Evolutionary conservation across 2,113 vertebrate genomes (phyloP).

Genomic region (Gavialis gangeticus): DNA sequence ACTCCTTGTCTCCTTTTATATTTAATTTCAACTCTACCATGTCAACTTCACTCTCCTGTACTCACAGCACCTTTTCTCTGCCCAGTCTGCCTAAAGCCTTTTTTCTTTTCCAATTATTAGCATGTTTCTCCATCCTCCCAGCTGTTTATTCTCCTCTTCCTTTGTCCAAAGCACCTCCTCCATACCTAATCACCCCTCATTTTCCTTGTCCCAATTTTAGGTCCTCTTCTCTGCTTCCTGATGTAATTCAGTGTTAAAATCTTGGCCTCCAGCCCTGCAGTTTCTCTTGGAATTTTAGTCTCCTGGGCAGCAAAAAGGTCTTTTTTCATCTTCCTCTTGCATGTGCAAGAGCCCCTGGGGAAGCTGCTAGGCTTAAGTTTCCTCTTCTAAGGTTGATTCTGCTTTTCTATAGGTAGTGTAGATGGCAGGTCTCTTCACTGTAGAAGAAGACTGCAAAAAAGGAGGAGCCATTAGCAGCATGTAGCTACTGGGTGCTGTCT

Average conservation of each 20-base stretch:
- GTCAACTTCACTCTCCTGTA: neutral
- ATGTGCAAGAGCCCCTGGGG: neutral
- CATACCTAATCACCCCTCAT: neutral
- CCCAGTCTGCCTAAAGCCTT: neutral
- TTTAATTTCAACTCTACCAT: neutral
- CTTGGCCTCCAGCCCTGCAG: neutral
- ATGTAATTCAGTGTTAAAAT: neutral
- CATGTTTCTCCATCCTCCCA: no score
- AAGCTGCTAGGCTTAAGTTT: neutral
- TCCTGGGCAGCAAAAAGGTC: neutral
- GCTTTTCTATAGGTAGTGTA: neutral
- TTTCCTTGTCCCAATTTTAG: neutral
- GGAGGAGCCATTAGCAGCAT: neutral
- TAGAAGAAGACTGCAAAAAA: neutral
- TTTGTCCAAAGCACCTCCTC: neutral
- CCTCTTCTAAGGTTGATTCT: neutral
- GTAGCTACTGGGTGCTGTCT: neutral
- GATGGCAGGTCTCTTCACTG: neutral
- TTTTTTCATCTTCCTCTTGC: neutral
- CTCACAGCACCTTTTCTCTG: neutral
- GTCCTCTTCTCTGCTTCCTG: rapidly evolving
- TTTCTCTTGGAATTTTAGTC: neutral
- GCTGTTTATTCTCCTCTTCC: neutral
- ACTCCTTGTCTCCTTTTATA: neutral
- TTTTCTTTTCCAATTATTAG: neutral